Conservation (phyloP, 2,113 vertebrate genomes). For the Apeltes quadracus region DNA sequence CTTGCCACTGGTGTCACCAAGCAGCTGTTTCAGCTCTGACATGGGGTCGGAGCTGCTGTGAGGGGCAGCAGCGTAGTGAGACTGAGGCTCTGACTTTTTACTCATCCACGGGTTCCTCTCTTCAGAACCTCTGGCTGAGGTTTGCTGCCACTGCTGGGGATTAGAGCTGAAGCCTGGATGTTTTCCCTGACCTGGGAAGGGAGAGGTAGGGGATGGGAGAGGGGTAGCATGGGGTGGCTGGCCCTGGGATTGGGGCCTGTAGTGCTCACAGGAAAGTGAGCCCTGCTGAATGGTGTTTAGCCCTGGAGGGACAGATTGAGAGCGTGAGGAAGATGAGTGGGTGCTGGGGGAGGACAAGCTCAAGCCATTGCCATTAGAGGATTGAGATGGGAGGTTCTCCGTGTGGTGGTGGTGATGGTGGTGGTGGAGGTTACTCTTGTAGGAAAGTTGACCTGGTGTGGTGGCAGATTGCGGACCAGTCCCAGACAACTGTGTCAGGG, state of each 20-base stretch:
- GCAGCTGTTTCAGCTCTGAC: conserved; percentile 92
- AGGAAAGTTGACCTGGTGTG: conserved; percentile 62
- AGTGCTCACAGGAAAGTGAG: conserved; percentile 71
- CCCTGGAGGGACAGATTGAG: conserved; percentile 77
- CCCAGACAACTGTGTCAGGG: conserved; percentile 92
- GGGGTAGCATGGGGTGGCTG: conserved; percentile 68
- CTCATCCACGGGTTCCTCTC: conserved; percentile 74
- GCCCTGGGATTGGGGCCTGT: conserved; percentile 78
- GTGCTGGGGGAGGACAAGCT: conserved; percentile 49
- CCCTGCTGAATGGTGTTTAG: conserved; percentile 67
- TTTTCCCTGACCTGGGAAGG: conserved; percentile 70
- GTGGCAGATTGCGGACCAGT: conserved; percentile 79
- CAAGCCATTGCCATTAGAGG: conserved; percentile 61
- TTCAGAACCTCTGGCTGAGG: conserved; percentile 64
- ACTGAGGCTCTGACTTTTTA: conserved; percentile 77
- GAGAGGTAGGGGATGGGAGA: conserved; percentile 75
- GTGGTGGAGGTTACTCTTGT: conserved; percentile 64
- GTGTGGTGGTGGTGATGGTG: conserved; percentile 59
- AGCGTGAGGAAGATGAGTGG: conserved; percentile 69
- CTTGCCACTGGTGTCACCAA: conserved; percentile 85
- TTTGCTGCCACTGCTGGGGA: conserved; percentile 73
- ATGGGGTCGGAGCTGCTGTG: conserved; percentile 85
- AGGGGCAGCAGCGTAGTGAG: conserved; percentile 64
- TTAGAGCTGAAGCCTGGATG: conserved; percentile 56
- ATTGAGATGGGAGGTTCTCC: conserved; percentile 50